Evolutionary conservation across 2,888 invertebrate genomes (phyloP).

Genomic region (Amphiduros pacificus): DNA sequence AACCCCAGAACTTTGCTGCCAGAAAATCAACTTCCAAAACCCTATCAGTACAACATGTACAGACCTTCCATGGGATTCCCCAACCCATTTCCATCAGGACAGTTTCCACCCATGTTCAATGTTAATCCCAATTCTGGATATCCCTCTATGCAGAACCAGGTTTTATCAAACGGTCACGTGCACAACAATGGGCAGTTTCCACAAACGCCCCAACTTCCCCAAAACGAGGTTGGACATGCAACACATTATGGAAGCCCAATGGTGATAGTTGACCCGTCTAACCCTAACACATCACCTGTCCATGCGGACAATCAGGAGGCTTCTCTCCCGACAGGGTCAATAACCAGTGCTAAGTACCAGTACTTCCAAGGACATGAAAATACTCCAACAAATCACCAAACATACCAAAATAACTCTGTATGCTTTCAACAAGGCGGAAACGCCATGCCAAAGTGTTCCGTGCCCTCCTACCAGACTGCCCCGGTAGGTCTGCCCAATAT

Average conservation of each 20-base stretch:
- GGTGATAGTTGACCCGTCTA: neutral
- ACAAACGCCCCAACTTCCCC: neutral
- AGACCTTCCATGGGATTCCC: constrained; percentile 1
- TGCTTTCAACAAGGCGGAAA: too few species aligned
- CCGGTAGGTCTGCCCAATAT: too few species aligned
- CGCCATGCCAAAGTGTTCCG: too few species aligned
- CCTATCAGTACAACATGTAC: constrained; percentile 11
- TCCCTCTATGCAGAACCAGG: too few species aligned
- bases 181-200: neutral
- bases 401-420: too few species aligned
- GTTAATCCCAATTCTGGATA: neutral
- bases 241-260: too few species aligned
- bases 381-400: too few species aligned
- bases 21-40: constrained; percentile 33
- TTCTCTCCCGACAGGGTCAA: constrained; percentile 19
- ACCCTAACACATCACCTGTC: constrained; percentile 14
- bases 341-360: constrained; percentile 18
- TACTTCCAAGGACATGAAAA: too few species aligned
- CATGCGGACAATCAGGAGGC: constrained; percentile 22
- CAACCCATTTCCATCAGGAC: neutral
- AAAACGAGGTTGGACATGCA: neutral
- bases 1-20: constrained; percentile 56
- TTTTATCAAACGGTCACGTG: too few species aligned
- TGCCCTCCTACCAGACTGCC: too few species aligned
- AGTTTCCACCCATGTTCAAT: neutral